A percentile compares a stretch with the other conserved stretches of the same genome.
Evolutionary conservation across 2,797 vertebrate genomes (phyloP).

Genomic region (Thripadectes ignobilis): DNA sequence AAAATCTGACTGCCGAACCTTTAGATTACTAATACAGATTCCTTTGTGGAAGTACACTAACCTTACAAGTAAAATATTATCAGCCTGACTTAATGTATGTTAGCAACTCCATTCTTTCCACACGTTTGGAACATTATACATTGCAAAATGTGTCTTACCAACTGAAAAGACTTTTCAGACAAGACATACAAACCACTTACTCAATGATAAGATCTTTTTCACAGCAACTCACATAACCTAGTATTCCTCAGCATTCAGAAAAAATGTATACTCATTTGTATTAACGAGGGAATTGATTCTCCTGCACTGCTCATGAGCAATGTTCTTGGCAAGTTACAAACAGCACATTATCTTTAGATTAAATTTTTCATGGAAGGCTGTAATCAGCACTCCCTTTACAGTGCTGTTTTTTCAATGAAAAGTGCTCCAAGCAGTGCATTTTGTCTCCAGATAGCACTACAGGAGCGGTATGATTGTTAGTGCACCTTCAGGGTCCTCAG

Average conservation of each 20-base stretch:
- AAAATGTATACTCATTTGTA: not conserved
- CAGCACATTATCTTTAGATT: slow-evolving; percentile 7
- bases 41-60: not conserved
- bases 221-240: not conserved
- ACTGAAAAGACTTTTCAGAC: not conserved
- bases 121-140: not conserved
- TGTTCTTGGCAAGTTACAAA: slow-evolving; percentile 10
- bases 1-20: not conserved
- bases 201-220: not conserved
- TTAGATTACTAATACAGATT: not conserved
- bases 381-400: not conserved
- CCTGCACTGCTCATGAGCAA: not conserved
- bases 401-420: not conserved
- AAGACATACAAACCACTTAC: not conserved
- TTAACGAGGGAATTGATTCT: slow-evolving; percentile 24
- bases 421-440: not conserved
- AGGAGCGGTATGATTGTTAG: not conserved
- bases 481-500: not conserved
- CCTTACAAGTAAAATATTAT: not conserved
- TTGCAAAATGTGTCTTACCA: not conserved
- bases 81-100: not conserved
- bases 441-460: not conserved
- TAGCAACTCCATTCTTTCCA: not conserved
- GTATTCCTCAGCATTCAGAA: not conserved
- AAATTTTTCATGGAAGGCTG: slow-evolving; percentile 23